phyloP scores from a whole-genome alignment of 2,113 vertebrate species.

The Chroicocephalus ridibundus region DNA sequence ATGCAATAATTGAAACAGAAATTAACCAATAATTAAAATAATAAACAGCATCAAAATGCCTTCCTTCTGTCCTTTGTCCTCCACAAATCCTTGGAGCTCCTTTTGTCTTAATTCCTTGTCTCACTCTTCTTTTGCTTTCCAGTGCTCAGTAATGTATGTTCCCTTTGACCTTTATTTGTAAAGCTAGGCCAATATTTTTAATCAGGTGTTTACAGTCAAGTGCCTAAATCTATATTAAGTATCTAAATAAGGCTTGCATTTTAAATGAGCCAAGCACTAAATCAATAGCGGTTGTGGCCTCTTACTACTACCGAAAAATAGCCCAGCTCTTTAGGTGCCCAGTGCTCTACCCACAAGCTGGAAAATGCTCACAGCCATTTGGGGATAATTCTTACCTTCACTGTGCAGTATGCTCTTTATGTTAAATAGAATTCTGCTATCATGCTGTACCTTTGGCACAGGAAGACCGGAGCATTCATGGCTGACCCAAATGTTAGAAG shows the following conservation, averaged over 20 bases:
- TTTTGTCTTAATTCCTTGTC: not conserved
- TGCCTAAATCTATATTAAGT: slow-evolving; percentile 12
- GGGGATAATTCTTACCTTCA: not conserved
- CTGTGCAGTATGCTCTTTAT: not conserved
- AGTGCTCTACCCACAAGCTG: not conserved
- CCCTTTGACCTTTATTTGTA: slow-evolving; percentile 47
- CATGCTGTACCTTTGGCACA: not conserved
- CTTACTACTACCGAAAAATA: not conserved
- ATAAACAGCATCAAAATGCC: not conserved
- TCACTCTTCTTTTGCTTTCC: not conserved
- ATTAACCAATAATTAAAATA: not conserved
- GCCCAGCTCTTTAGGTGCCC: not conserved
- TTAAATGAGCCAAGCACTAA: slow-evolving; percentile 4
- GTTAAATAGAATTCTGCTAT: not conserved
- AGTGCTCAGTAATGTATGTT: not conserved
- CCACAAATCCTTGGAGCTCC: not conserved
- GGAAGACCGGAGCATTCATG: not conserved
- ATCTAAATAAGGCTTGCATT: slow-evolving; percentile 43
- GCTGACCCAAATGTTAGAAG: not conserved
- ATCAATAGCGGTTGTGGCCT: not conserved
- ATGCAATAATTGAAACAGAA: not conserved
- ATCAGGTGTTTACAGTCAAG: slow-evolving; percentile 56
- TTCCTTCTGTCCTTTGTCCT: not conserved
- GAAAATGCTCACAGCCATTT: not conserved
- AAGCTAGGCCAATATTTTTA: slow-evolving; percentile 58